Evolutionary conservation across 2,888 invertebrate genomes (phyloP).

Genomic region (Orthonychiurus folsomi): DNA sequence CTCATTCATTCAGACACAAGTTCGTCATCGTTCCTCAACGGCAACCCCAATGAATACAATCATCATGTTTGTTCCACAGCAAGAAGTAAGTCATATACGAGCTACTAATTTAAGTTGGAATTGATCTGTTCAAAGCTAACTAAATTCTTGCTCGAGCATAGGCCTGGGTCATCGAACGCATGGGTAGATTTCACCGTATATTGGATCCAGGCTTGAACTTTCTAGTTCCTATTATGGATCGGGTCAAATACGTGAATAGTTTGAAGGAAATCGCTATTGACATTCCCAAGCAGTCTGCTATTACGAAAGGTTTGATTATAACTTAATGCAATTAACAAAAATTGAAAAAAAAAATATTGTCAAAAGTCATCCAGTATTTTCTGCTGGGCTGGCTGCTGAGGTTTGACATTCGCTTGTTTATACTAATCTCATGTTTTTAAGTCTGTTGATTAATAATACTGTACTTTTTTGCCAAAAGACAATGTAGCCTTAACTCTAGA

Average conservation of each 20-base stretch:
- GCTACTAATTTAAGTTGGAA: no score
- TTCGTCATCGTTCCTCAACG: no score
- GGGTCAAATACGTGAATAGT: slow-evolving; percentile 93
- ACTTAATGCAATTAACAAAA: neutral
- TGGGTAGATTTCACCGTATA: slow-evolving; percentile 92
- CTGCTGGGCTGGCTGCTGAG: no score
- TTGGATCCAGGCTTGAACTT: slow-evolving; percentile 91
- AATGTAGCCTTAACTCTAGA: slow-evolving; percentile 95
- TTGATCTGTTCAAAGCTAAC: neutral
- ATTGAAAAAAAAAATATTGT: no score
- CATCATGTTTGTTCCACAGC: slow-evolving; percentile 96
- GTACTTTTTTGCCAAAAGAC: slow-evolving; percentile 52
- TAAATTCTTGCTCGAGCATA: no score
- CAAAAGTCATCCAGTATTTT: no score
- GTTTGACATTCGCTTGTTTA: no score
- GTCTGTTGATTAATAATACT: slow-evolving; percentile 2
- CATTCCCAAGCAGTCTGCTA: slow-evolving; percentile 96
- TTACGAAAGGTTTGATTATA: slow-evolving; percentile 59
- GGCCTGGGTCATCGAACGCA: slow-evolving; percentile 62
- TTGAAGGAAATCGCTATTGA: slow-evolving; percentile 98
- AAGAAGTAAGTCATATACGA: slow-evolving; percentile 89
- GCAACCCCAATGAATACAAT: slow-evolving; percentile 81
- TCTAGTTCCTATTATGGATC: slow-evolving; percentile 81
- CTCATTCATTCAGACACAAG: no score
- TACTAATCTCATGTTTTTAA: no score